Base-by-base conservation (phyloP, 2,113 vertebrate species). In the Actenoides lindsayi region DNA sequence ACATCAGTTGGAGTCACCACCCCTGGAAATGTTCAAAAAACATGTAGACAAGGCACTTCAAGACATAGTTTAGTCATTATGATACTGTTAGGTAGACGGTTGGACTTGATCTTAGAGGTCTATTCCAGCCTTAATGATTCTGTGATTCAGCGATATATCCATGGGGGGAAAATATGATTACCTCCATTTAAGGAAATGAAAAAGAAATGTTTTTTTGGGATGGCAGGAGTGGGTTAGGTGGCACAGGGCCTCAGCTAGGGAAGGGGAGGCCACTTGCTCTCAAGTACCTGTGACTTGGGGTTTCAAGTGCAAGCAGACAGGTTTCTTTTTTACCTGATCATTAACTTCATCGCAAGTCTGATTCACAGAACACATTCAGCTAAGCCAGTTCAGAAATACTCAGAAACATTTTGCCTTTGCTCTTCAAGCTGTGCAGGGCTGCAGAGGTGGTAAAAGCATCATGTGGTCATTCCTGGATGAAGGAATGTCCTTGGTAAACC, bases 381-480 rank as follows among this genome's bases (percentile, higher is more conserved):
- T 24, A 25, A 77, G 11, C 17, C 13, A 10, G 21, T 28, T 13
- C 37, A 50, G 77, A 65, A 23, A 16, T 2, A 23, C 70, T 44
- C 11, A 16, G 16, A 44, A 33, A 5, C 2, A 2, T 5, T n/a
- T 64, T 53, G 27, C 59, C 51, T 37, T 13, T 0, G 4, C 24
- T 27, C 19, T 59, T n/a, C 8, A 30, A 33, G 25, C 13, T 4
- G 8, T 4, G 16, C 9, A 30, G 78, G 44, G 18, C 9, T 51
- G 33, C 42, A 65, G 59, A 54, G 41, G 2, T 24, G 57, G 9
- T 25, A 46, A 21, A 42, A 51, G 19, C 46, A 24, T 10, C 1
- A 1, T 2, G 3, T 31, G 28, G 4, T 9, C 16, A 4, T 6
- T 57, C 35, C 23, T 5, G 35, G 27, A 2, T 16, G n/a, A 12